Percentiles rank a stretch among this genome's conserved stretches.
Conservation (phyloP, 2,797 vertebrate genomes). For the Chiloscyllium punctatum region DNA sequence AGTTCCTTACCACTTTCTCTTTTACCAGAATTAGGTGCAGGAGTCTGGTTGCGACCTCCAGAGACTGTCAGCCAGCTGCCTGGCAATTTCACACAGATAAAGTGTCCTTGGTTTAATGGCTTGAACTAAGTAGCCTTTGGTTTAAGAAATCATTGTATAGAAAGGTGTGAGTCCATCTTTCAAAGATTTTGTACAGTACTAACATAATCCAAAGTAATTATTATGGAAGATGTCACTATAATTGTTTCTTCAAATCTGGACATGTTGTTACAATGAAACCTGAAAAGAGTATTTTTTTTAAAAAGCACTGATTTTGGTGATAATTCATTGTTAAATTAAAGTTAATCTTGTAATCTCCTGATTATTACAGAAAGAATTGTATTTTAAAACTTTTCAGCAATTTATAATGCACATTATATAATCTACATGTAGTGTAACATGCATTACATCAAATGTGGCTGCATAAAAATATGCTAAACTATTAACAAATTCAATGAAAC, state of each 20-base stretch:
- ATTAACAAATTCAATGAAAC: background rate
- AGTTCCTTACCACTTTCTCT: background rate
- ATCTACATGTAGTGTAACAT: no score
- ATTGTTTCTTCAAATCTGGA: background rate
- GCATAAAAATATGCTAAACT: background rate
- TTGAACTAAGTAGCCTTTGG: background rate
- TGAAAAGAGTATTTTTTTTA: background rate
- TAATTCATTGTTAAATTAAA: background rate
- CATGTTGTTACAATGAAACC: background rate
- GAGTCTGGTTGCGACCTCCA: background rate
- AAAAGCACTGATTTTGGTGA: background rate
- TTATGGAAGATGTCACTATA: background rate
- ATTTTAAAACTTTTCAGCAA: background rate
- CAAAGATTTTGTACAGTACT: background rate
- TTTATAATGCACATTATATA: background rate
- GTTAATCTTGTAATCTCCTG: background rate
- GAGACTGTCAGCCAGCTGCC: background rate
- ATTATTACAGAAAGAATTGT: background rate
- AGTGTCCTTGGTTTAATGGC: background rate
- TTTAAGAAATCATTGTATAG: background rate
- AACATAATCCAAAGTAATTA: slow-evolving; percentile 15
- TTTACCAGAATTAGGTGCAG: background rate
- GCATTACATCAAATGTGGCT: background rate
- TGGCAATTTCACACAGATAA: background rate
- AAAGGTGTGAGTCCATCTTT: slow-evolving; percentile 18